These are phyloP conservation scores for Cossypha dichroa DNA, from an alignment of 2,797 vertebrate species.

Conservation along the genomic window DNA sequence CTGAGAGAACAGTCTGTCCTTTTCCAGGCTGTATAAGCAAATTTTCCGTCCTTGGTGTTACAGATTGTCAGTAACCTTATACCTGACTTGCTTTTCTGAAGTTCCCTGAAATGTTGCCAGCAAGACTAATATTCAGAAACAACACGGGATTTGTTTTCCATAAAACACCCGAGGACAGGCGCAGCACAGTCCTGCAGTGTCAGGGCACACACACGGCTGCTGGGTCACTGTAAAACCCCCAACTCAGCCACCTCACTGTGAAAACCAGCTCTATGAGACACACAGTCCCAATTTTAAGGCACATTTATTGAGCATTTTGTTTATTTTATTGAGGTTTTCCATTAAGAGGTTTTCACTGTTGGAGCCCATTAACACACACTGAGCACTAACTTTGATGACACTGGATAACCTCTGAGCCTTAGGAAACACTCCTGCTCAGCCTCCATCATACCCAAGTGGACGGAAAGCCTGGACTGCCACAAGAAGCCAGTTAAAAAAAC, in stretches of 20 bases:
- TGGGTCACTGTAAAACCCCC: not conserved
- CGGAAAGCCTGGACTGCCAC: not conserved
- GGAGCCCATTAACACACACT: not conserved
- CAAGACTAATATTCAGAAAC: not conserved
- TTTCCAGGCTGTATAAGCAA: not conserved
- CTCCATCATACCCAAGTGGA: not conserved
- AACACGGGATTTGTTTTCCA: not conserved
- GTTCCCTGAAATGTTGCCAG: not conserved
- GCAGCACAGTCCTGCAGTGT: fast-evolving
- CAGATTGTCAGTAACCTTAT: conserved; percentile 35
- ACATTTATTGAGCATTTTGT: not conserved
- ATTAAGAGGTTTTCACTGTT: not conserved
- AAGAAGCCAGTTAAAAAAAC: not conserved
- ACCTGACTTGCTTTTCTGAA: conserved; percentile 40
- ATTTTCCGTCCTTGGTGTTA: conserved; percentile 25
- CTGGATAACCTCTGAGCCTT: not conserved
- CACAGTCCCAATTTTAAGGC: not conserved
- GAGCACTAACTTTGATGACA: not conserved
- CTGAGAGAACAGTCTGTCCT: conserved; percentile 21
- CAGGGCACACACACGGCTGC: fast-evolving
- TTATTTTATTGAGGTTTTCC: not conserved
- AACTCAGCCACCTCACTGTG: fast-evolving
- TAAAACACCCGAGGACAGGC: fast-evolving
- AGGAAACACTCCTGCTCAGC: not conserved
- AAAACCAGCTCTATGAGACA: not conserved